Evolutionary conservation across 1,140 invertebrate species (phyloP), one percentile per base, ranked within the genome.

Genomic region (Drosophila parvula): DNA sequence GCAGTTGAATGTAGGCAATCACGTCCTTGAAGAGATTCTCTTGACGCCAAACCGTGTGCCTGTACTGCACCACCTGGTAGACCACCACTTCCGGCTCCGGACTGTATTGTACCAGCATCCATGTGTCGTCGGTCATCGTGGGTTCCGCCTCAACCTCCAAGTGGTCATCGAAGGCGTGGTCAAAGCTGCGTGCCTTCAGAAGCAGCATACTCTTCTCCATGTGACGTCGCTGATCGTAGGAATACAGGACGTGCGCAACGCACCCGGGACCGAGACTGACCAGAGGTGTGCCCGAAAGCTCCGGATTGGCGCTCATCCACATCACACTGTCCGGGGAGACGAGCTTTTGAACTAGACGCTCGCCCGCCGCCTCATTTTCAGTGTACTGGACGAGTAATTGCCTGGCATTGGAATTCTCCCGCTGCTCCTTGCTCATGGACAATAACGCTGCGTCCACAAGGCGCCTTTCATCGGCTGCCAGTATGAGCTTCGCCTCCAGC

Each of bases 31-130:
- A 90, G 1, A 56, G 64, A 43, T 90, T 90, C 41, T 78, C 69
- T 32, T 70, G 34, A 1, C 71, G 75, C 89, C 89, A 90, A 10
- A 89, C 55, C 0, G 89, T 91, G 2, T 78, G 75, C 0, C 38
- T 61, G 53, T 79, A 74, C 8, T 69, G 47, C 3, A 90, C 58
- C 27, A 90, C 76, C 40, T 79, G 69, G 47, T 90, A 90, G 57
- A 73, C 69, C 11, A 90, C 75, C n/a, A 50, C 64, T 11, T 81
- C 73, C 0, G 89, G 89, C 16, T 90, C 79, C 0, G 80, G 75
- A 27, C 89, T 91, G 36, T 90, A 90, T 28, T 91, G 89, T 10
- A 91, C 75, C 2, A 90, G 57, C 48, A 90, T 56, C 89, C 89
- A 90, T 0, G 69, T 76, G 12, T 81, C 44, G 3, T 88, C 63